These are phyloP conservation scores for Novumbra hubbsi DNA, from an alignment of 2,797 vertebrate species.

Conservation along the genomic window DNA sequence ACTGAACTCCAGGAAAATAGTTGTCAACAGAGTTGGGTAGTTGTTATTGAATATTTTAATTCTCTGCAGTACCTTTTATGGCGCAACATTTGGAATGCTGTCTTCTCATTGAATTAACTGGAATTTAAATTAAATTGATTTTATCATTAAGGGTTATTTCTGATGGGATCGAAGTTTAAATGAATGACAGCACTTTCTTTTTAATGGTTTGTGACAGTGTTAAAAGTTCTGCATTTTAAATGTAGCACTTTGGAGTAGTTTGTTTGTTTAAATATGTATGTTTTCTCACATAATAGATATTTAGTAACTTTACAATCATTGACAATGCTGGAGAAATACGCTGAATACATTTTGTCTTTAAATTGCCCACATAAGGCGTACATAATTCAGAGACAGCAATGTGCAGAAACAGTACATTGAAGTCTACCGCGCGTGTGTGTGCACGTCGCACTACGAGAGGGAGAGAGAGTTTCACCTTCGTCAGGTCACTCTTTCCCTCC, in stretches of 20 bases:
- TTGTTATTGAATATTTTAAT: too few species aligned
- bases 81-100: too few species aligned
- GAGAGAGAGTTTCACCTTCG: conserved; percentile 62
- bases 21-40: too few species aligned
- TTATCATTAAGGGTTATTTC: neutral
- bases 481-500: conserved; percentile 68
- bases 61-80: too few species aligned
- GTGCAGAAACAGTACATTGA: neutral
- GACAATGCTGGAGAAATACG: neutral
- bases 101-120: too few species aligned
- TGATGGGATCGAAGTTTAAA: neutral
- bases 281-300: conserved; percentile 31
- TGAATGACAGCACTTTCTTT: neutral
- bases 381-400: conserved; percentile 24
- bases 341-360: neutral
- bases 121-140: neutral
- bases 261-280: neutral
- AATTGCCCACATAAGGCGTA: conserved; percentile 44
- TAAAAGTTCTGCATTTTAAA: neutral
- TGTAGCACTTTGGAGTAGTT: neutral
- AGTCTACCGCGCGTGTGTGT: conserved; percentile 37
- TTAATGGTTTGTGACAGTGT: neutral
- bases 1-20: too few species aligned
- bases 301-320: neutral
- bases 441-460: conserved; percentile 10